A percentile compares a stretch with the other conserved stretches of the same genome.
These are phyloP conservation scores for Brachionus rubens DNA, from an alignment of 1,140 invertebrate genomes.

Conservation along the genomic window DNA sequence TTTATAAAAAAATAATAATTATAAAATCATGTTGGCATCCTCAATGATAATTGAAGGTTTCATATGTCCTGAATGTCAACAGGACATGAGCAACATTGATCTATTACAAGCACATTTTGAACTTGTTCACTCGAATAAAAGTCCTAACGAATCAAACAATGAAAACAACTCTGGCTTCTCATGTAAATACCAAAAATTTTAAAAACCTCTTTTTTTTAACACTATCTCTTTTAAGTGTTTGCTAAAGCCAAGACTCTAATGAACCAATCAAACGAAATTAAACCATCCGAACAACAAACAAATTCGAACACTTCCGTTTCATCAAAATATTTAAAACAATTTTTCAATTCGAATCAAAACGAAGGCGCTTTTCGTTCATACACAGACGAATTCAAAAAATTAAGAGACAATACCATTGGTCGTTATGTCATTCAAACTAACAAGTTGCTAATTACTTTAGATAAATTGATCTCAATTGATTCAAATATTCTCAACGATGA, in stretches of 20 bases:
- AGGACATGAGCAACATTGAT: conserved; percentile 75
- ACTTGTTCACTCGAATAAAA: conserved; percentile 71
- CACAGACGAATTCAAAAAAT: conserved; percentile 74
- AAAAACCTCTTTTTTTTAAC: no score
- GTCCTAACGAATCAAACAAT: neutral
- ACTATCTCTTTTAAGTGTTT: no score
- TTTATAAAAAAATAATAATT: no score
- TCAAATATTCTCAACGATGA: neutral
- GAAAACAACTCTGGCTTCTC: no score
- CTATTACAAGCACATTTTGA: conserved; percentile 82
- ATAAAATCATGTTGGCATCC: neutral
- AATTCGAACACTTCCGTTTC: neutral
- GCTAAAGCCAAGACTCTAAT: neutral
- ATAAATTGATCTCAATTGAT: conserved; percentile 77
- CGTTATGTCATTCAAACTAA: conserved; percentile 88
- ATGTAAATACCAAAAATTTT: no score
- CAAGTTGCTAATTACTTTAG: conserved; percentile 85
- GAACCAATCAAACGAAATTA: neutral
- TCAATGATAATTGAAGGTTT: conserved; percentile 76
- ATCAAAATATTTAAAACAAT: conserved; percentile 22
- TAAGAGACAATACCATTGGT: conserved; percentile 73
- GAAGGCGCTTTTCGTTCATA: conserved; percentile 58
- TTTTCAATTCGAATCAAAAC: conserved; percentile 22
- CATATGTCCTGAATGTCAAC: conserved; percentile 85
- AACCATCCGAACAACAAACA: neutral